phyloP scores from a whole-genome alignment of 2,888 invertebrate species.

The Eucera pruinosa region DNA sequence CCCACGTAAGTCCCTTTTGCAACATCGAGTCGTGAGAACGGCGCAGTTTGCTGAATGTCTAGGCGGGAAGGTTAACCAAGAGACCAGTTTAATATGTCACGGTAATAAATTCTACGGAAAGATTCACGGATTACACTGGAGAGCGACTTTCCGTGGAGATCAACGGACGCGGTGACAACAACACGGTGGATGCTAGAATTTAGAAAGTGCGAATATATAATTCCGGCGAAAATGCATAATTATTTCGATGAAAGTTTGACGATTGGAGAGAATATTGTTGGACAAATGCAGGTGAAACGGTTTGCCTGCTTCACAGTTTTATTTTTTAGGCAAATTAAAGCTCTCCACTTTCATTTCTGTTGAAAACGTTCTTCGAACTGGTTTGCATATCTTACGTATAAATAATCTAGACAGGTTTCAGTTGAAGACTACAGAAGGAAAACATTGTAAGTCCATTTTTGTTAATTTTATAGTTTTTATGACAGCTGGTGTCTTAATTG shows the following conservation, averaged over 20 bases:
- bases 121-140: not conserved
- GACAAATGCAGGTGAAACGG: not conserved
- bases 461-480: no score
- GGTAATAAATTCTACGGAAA: conserved; percentile 31
- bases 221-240: conserved; percentile 10
- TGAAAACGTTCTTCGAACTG: not conserved
- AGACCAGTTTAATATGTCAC: conserved; percentile 7
- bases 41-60: conserved; percentile 5
- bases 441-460: no score
- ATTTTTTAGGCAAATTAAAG: no score
- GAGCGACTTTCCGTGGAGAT: not conserved
- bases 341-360: not conserved
- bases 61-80: conserved; percentile 24
- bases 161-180: conserved; percentile 4
- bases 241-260: conserved; percentile 32
- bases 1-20: conserved; percentile 35
- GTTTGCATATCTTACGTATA: not conserved
- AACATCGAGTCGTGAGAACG: conserved; percentile 33
- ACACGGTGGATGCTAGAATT: conserved; percentile 1
- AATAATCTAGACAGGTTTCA: not conserved
- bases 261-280: not conserved
- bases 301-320: not conserved
- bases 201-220: conserved; percentile 25
- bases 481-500: no score
- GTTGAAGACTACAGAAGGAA: no score